Base-by-base conservation (phyloP, 2,888 invertebrate genomes). In the Ennomos fuscantarius region DNA sequence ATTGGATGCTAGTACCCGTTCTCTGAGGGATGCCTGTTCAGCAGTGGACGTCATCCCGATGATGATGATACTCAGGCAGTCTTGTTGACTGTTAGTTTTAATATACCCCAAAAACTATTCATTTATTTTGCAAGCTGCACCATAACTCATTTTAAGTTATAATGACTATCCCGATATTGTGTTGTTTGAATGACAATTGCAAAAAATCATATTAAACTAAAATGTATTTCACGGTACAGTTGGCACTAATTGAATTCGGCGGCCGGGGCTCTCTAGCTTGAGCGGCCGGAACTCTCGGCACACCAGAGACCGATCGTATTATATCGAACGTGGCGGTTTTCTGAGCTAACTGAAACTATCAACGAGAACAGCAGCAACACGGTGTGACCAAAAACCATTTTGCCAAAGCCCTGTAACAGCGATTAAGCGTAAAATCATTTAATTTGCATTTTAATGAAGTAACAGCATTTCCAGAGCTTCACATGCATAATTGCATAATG, bases 211-310 rank as follows among this genome's bases (percentile, higher is more conserved):
- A 24, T 33, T 13, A 43, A 44, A 42, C 12, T 66, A 54, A 70
- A 66, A 69, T 66, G 52, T 64, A 67, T 69, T 76, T 76, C 68
- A 80, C 78, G 78, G 66, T 76, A 76, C 76, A 78, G 70, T 75
- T 70, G 63, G 55, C 75, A 64, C 74, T 79, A 81, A 82, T 84
- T 81, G 78, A 79, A 77, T 71, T 73, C 69, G 62, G 63, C 64
- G 6, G 69, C 60, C 66, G 71, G 66, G 68, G 55, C 24, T 24
- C 6, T 24, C 24, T 24, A 3, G 24, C 63, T 64, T 58, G 51
- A 2, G 35, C 45, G 8, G 41, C 59, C 45, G 8, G 41, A 58
- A 10, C 15, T 43, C 11, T 40, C 37, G 37, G 34, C 31, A 33
- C 45, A 37, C 34, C 42, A 33, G 40, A 35, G 9, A 43, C 11